These are phyloP conservation scores for Crossaster papposus DNA, from an alignment of 53 echinoderm and acorn worm species.

Conservation along the genomic window DNA sequence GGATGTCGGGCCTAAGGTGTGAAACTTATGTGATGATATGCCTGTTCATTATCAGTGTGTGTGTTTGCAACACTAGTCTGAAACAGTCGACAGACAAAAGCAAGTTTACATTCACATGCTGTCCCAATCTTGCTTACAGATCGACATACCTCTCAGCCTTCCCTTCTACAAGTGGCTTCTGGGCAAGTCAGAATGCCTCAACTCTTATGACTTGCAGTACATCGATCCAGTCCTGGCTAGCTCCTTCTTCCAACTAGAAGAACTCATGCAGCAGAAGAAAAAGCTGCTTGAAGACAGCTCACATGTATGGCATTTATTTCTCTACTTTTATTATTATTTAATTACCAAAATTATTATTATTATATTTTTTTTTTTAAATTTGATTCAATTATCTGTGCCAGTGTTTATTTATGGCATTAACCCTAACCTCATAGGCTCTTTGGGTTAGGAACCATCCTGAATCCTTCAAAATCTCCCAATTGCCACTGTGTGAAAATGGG, in stretches of 20 bases:
- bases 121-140: constrained; percentile 49
- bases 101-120: not conserved
- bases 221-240: constrained; percentile 89
- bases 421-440: too few relatives aligned
- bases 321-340: not conserved
- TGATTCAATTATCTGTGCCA: not conserved
- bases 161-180: constrained; percentile 98
- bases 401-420: not conserved
- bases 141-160: constrained; percentile 96
- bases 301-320: constrained; percentile 66
- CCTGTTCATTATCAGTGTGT: too few relatives aligned
- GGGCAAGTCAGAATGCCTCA: constrained; percentile 80
- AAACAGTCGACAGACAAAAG: not conserved
- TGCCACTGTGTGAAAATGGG: too few relatives aligned
- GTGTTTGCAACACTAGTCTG: too few relatives aligned
- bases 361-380: not conserved
- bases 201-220: constrained; percentile 83
- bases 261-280: constrained; percentile 86
- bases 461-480: too few relatives aligned
- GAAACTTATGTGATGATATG: too few relatives aligned
- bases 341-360: not conserved
- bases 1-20: too few relatives aligned
- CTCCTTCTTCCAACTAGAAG: constrained; percentile 89
- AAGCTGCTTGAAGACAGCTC: constrained; percentile 75
- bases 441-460: too few relatives aligned